phyloP scores from a whole-genome alignment of 2,797 vertebrate species.

The Paramormyrops hopkinsi region DNA sequence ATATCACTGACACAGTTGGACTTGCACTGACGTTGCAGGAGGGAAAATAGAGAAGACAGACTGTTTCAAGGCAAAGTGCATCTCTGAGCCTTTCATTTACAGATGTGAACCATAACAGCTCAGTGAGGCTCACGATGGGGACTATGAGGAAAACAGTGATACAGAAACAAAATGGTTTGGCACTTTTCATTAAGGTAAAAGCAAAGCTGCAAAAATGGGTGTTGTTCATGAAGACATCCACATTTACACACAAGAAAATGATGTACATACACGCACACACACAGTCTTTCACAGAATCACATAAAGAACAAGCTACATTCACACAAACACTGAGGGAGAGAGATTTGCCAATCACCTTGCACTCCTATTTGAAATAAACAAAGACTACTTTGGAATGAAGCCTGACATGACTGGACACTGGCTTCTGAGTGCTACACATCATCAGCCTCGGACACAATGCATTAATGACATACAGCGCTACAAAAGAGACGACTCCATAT shows the following conservation, averaged over 20 bases:
- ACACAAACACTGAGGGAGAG: neutral
- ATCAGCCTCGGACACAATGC: neutral
- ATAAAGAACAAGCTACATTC: neutral
- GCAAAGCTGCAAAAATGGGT: neutral
- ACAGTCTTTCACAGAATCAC: neutral
- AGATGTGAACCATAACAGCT: neutral
- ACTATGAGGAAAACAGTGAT: neutral
- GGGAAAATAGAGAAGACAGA: neutral
- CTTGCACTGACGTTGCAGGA: neutral
- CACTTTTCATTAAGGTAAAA: conserved; percentile 4
- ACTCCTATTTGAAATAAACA: neutral
- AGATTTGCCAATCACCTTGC: neutral
- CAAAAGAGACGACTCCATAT: neutral
- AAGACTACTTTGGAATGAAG: neutral
- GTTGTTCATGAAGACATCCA: neutral
- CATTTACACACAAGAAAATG: neutral
- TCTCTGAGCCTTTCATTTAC: neutral
- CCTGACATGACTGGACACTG: neutral
- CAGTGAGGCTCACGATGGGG: neutral
- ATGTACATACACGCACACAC: neutral
- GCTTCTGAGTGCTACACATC: neutral
- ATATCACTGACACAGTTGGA: conserved; percentile 5
- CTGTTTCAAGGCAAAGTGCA: neutral
- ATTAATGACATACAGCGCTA: neutral
- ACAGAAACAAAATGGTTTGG: neutral